Conservation (phyloP, 2,113 vertebrate species). For the Melanerpes formicivorus region DNA sequence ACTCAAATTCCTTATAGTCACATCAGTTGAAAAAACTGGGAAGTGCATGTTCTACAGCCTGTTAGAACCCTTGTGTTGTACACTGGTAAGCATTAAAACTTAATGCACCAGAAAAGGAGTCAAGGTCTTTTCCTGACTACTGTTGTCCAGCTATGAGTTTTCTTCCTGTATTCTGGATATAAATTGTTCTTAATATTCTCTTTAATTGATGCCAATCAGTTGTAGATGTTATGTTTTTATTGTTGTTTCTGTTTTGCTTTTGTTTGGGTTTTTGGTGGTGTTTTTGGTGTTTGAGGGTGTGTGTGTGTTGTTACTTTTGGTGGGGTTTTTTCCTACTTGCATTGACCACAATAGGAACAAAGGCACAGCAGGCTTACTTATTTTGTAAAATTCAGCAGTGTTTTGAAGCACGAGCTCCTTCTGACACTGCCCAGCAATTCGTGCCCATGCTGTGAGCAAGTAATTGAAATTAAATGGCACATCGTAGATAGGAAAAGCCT, state of each 20-base stretch:
- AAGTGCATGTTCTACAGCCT: fast-evolving
- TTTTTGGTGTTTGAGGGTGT: too few relatives aligned
- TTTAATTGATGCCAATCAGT: background rate
- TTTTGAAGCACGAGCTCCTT: background rate
- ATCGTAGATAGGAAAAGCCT: background rate
- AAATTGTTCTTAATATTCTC: background rate
- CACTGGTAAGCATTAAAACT: background rate
- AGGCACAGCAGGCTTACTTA: background rate
- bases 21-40: background rate
- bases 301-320: too few relatives aligned
- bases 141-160: background rate
- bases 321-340: background rate
- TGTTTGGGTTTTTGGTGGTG: background rate
- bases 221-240: background rate
- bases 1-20: fast-evolving
- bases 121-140: background rate
- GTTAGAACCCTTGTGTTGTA: background rate
- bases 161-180: background rate
- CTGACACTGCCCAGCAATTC: background rate
- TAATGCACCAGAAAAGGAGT: background rate
- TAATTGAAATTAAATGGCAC: background rate
- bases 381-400: background rate
- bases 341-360: background rate
- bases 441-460: background rate
- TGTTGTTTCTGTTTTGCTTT: background rate